A percentile compares a stretch with the other conserved stretches of the same genome.
Conservation (phyloP, 2,888 invertebrate species). For the Lapara coniferarum region DNA sequence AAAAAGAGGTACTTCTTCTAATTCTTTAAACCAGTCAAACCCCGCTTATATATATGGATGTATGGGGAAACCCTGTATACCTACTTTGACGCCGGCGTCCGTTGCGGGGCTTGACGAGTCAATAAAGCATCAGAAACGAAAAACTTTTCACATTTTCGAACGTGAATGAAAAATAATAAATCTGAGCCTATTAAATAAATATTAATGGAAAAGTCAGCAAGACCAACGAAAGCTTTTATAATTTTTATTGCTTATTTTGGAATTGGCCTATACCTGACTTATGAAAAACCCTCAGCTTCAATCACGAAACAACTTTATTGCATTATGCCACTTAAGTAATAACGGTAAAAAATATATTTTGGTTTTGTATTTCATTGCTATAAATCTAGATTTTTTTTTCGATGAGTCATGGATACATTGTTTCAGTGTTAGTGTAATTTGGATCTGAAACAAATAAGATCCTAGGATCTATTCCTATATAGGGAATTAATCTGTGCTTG, state of each 20-base stretch:
- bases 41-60: no score
- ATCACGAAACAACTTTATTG: slow-evolving; percentile 23
- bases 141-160: not conserved
- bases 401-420: no score
- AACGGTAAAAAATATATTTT: not conserved
- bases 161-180: not conserved
- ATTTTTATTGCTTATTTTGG: slow-evolving; percentile 19
- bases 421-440: no score
- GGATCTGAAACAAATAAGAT: no score
- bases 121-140: no score
- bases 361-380: not conserved
- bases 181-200: not conserved
- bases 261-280: slow-evolving; percentile 16
- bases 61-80: no score
- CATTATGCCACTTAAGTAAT: slow-evolving; percentile 31
- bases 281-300: slow-evolving; percentile 1
- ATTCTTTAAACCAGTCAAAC: no score
- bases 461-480: no score
- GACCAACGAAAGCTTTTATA: slow-evolving; percentile 17
- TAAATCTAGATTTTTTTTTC: not conserved
- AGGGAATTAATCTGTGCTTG: no score
- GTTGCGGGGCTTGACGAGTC: no score
- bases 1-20: no score
- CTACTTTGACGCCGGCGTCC: no score
- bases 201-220: slow-evolving; percentile 9